Base-by-base conservation (phyloP, 2,888 invertebrate genomes). In the Lumbricus terrestris region DNA sequence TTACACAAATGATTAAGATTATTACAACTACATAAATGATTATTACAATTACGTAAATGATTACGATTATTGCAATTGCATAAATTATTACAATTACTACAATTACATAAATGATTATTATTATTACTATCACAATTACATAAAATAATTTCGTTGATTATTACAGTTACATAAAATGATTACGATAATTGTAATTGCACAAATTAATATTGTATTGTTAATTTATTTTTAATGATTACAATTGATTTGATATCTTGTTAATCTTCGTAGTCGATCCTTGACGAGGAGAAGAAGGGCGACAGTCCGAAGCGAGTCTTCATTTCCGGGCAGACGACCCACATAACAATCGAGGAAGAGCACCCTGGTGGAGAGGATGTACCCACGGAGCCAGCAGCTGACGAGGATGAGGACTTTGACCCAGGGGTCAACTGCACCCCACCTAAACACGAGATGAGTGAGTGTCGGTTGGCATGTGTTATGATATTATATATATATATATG, bases 291-390 rank as follows among this genome's bases (percentile, higher is more conserved):
- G 83, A 89, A 89, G 82, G 83, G 42, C 5, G 89, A 42, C 29
- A 89, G 89, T 83, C 89, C 89, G n/a, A 82, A 89, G 42, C 89
- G 90, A 29, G 89, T 90, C 13, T 90, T 89, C 40, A 37, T 90
- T 29, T 38, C 90, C 35, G 91, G 88, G 13, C 91, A 90, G 47
- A 91, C 91, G 23, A 85, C 89, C 54, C 91, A 91, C 88, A 90
- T 91, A 11, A 88, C 91, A 13, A 91, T 91, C 33, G 91, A 91
- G 90, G 89, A 90, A n/a, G 91, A 91, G 40, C 90, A 91, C 42
- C 89, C 90, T 11, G 91, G 88, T 13, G 85, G 82, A 29, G 91
- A 90, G 38, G 91, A 91, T 16, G 90, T 47, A 40, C 42, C 69
- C 23, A 33, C 35, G 35, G 90, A 54, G 35, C 38, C 13, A 29